Base-by-base conservation (phyloP, 2,113 vertebrate species). In the Neolamprologus cancellatus region DNA sequence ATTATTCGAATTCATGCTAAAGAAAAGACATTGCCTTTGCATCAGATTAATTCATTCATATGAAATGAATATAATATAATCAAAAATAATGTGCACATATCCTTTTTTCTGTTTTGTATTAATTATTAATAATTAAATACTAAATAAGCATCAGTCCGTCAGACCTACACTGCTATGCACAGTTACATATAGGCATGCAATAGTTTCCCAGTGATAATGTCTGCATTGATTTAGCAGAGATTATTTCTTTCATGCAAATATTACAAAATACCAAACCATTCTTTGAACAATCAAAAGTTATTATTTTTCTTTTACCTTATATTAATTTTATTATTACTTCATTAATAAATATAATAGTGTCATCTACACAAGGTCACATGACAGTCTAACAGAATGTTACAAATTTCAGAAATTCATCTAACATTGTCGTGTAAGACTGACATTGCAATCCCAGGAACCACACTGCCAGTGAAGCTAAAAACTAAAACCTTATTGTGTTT, bases 361-460 rank as follows among this genome's bases (percentile, higher is more conserved):
- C 15, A 50, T 48, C 71, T 32, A 48, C 28, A 76, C 41, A 76
- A 32, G 25, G 28, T 76, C 23, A n/a, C 44, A 50, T 50, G 44
- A 30, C 15, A 28, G 6, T 4, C 25, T 1, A 76, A 76, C 14
- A 48, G n/a, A 79, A 54, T 23, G n/a, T 36, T 36, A 11, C 13
- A 54, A 79, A 23, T 79, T 23, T 23, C 3, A 14, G 28, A 78
- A 78, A 36, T 53, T 46, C 25, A 30, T n/a, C 23, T n/a, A 48
- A 30, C 44, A 32, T 2, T 76, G 10, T n/a, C 17, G 5, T 7
- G 9, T 74, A 30, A 74, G 23, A 46, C 66, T 46, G 23, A 48
- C 69, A 7, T 0, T 76, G 6, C 20, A 0, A 15, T 36, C 28
- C 12, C 12, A 0, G 71, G 44, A 50, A 46, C 44, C 44, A 28